Evolutionary conservation across 2,888 invertebrate species (phyloP), one percentile per base, ranked within the genome.

Genomic region (Polymixis lichenea): DNA sequence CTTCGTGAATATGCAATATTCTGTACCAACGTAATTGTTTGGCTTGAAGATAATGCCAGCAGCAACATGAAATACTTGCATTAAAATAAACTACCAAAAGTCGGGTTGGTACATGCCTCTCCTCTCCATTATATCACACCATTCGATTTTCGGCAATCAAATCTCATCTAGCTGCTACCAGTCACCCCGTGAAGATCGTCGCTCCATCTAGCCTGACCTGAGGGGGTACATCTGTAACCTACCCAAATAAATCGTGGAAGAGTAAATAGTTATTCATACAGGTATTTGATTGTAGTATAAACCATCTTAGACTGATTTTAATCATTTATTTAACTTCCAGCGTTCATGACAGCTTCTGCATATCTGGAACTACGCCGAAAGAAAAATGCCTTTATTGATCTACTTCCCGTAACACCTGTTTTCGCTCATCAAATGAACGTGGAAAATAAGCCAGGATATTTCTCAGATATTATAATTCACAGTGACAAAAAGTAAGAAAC

Each of bases 391-490:
- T 90, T 88, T 64, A 91, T 96, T 25, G 97, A 97, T 87, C 90
- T 97, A 62, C 93, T 97, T 70, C 97, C 97, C 7, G 97, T 97
- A 49, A 97, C 97, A 17, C 97, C 97, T 19, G 95, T 97, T 22
- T 97, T 97, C 88, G 93, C 94, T 17, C 97, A 97, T 88, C 95
- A 96, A 78, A 96, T 96, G 94, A 97, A 97, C 85, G 93, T 94
- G 28, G 95, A 95, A 71, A 96, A 97, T 84, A 93, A 93, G 72
- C 95, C 96, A 38, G 97, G 97, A 82, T 97, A 97, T 91, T 97
- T 97, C 91, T 96, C 97, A 1, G 97, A 97, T 87, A 92, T 97
- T 75, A 97, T 97, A 61, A 95, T 97, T 75, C 97, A 97, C 86
- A 93, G 94, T 62, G 97, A 97, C 89, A 96, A 97, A 90, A 96